Evolutionary conservation across 2,113 vertebrate species (phyloP), one percentile per base, ranked within the genome.

Genomic region (Sylvia atricapilla): DNA sequence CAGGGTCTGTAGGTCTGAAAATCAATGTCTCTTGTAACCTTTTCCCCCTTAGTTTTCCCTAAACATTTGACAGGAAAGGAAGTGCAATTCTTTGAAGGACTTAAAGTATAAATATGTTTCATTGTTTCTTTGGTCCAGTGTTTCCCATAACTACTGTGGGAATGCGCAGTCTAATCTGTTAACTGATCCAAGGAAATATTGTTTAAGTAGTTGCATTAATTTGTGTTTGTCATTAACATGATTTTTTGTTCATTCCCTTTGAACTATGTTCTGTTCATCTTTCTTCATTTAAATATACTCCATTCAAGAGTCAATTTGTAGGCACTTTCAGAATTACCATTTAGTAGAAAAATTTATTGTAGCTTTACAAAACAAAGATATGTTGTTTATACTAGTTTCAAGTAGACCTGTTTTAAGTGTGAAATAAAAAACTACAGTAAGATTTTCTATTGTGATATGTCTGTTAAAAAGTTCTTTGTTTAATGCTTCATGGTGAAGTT

Each of bases 401-500:
- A 93, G 88, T 50, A 86, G 87, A 62, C 46, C 44, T 79, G 85
- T 87, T 95, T 46, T 41, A 53, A 94, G 80, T 93, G 52, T 93
- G 53, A 96, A 95, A 91, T 87, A 91, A 97, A 95, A 93, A 86
- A 68, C 79, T 95, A 66, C 66, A 95, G 87, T 94, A 82, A 96
- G 81, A 93, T 97, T 97, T 96, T 96, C 87, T 95, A 63, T 77
- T 96, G 82, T 91, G 90, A 73, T 95, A 78, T 35, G 53, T 76
- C 46, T 80, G 30, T 89, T 93, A 60, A 91, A 92, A 91, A 85
- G 27, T 90, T 89, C 67, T 88, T 91, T 96, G 93, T 97, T 84
- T 96, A 97, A 95, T 92, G 74, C 78, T 95, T 96, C 94, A 69
- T 91, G 80, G 86, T 84, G 83, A 97, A 97, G 84, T 97, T 97